phyloP scores from a whole-genome alignment of 2,888 invertebrate species.

The Zaprionus lineosus region DNA sequence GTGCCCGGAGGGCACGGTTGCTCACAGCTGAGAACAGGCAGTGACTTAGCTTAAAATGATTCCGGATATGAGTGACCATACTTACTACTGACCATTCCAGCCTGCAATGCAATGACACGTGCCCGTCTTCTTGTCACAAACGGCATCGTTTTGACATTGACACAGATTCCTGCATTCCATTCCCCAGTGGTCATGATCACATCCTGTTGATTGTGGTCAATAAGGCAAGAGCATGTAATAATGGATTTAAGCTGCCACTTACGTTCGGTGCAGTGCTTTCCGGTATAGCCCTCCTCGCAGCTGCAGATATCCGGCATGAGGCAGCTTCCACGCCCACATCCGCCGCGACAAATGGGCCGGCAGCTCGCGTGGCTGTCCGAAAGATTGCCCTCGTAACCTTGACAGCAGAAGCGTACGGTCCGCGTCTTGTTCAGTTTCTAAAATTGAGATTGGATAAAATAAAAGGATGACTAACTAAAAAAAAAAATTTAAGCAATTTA shows the following conservation, averaged over 20 bases:
- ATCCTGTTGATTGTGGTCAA: conserved; percentile 84
- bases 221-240: neutral
- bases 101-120: conserved; percentile 87
- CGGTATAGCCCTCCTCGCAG: conserved; percentile 84
- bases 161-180: conserved; percentile 88
- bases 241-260: conserved; percentile 27
- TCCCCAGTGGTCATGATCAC: conserved; percentile 89
- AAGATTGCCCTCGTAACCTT: conserved; percentile 86
- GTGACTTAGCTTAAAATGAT: no score
- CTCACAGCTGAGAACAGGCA: conserved; percentile 73
- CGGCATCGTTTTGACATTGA: conserved; percentile 85
- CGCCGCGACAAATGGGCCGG: conserved; percentile 81
- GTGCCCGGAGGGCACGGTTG: conserved; percentile 80
- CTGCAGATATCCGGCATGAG: conserved; percentile 85
- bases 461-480: neutral
- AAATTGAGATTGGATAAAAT: conserved; percentile 53
- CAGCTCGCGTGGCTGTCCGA: conserved; percentile 81
- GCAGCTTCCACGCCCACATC: conserved; percentile 84
- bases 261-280: conserved; percentile 82
- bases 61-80: neutral
- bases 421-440: conserved; percentile 88
- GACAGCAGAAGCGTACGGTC: conserved; percentile 89
- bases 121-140: conserved; percentile 87
- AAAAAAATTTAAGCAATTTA: no score
- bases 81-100: conserved; percentile 88